phyloP scores from a whole-genome alignment of 2,888 invertebrate species.

The Fragum sueziense region DNA sequence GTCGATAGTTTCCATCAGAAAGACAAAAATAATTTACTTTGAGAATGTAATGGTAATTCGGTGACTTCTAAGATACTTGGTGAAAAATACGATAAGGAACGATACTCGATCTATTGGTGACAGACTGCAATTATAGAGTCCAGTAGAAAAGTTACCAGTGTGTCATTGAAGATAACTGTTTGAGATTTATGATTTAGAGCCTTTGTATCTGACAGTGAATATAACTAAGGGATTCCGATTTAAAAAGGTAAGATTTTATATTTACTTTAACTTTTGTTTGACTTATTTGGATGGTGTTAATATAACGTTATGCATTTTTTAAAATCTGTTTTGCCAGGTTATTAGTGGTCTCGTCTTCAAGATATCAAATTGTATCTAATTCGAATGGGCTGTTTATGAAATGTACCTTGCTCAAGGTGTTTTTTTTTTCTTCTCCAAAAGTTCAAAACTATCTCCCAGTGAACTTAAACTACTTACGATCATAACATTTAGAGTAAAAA shows the following conservation, averaged over 20 bases:
- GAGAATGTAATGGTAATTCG: background rate
- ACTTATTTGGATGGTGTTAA: too few relatives aligned
- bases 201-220: background rate
- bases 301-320: too few relatives aligned
- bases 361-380: too few relatives aligned
- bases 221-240: background rate
- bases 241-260: background rate
- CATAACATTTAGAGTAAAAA: too few relatives aligned
- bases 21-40: background rate
- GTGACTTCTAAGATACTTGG: background rate
- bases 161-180: background rate
- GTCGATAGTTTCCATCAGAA: background rate
- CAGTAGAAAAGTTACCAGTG: background rate
- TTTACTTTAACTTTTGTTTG: too few relatives aligned
- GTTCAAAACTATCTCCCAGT: too few relatives aligned
- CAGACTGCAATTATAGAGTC: background rate
- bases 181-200: background rate
- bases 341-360: too few relatives aligned
- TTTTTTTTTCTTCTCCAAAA: too few relatives aligned
- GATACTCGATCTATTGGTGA: background rate
- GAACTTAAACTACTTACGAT: too few relatives aligned
- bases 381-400: too few relatives aligned
- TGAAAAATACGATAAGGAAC: background rate
- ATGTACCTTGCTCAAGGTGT: too few relatives aligned
- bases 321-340: too few relatives aligned